Base-by-base conservation (phyloP, 2,113 vertebrate species). In the Muscicapa adusta region DNA sequence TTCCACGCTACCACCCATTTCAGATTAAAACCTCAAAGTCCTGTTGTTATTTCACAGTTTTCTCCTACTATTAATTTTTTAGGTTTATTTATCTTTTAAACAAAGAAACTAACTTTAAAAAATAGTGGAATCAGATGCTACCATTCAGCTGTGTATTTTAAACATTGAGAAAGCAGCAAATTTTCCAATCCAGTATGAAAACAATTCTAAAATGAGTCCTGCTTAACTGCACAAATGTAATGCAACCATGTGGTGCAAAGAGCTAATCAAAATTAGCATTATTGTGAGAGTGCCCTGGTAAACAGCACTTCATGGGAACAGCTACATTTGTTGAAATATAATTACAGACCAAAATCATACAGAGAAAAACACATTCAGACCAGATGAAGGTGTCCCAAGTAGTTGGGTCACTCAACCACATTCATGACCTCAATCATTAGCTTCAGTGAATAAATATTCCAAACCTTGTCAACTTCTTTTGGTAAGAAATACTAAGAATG, bases 151-250 rank as follows among this genome's bases (percentile, higher is more conserved):
- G 38, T 12, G 13, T 28, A 58, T 42, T 94, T 33, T 67, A 42
- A 70, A 57, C 0, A 0, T 26, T 0, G 0, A 73, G 28, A 83
- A 81, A 79, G n/a, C 25, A n/a, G 9, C 17, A 88, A 13, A 50
- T 66, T 77, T 83, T 86, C 31, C 53, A 68, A 8, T 48, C 58
- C 56, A 76, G 17, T 20, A 40, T 2, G 26, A 83, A 85, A 83
- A 61, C 8, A 42, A 36, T 22, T 58, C 36, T 57, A 34, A 73
- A 83, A 42, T 8, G 7, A 43, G 18, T 50, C 34, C 25, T 76
- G 48, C 18, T 88, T 31, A 58, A 50, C 29, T 14, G 23, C 34
- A 34, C 29, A 47, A 62, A 38, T 48, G 7, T 17, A 48, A 34
- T 5, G 24, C 40, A 85, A 36, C 24, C 51, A 72, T 50, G 36